Conservation (phyloP, 1,140 invertebrate genomes). For the Aphidius gifuensis region DNA sequence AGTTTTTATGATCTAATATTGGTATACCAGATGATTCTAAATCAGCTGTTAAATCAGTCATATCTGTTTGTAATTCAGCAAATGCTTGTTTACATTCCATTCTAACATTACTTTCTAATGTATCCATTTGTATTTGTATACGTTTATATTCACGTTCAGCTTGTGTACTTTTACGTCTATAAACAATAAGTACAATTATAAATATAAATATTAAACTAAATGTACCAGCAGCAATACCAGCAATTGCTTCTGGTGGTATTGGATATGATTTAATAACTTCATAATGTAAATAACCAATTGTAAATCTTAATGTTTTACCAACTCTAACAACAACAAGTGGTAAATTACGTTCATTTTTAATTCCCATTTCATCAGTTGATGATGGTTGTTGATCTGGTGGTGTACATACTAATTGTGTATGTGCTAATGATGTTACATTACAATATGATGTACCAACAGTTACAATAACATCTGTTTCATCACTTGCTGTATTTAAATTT, state of each 20-base stretch:
- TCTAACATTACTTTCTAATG: slow-evolving; percentile 95
- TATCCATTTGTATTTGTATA: slow-evolving; percentile 99
- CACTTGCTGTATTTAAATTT: slow-evolving; percentile 85
- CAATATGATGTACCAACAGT: slow-evolving; percentile 84
- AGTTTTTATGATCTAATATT: slow-evolving; percentile 91
- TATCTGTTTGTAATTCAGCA: slow-evolving; percentile 98
- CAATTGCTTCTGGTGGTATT: slow-evolving; percentile 83
- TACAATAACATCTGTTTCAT: slow-evolving; percentile 90
- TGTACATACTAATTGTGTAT: slow-evolving; percentile 84
- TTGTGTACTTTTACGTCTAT: slow-evolving; percentile 88
- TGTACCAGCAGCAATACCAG: slow-evolving; percentile 79
- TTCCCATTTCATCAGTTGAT: slow-evolving; percentile 81
- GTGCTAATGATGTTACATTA: slow-evolving; percentile 89
- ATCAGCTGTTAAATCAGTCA: slow-evolving; percentile 96
- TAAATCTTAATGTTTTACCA: slow-evolving; percentile 80
- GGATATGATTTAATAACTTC: slow-evolving; percentile 81
- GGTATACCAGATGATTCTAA: slow-evolving; percentile 94
- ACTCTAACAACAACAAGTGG: slow-evolving; percentile 88
- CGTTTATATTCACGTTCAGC: slow-evolving; percentile 94
- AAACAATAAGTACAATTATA: slow-evolving; percentile 82
- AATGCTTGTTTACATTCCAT: slow-evolving; percentile 98
- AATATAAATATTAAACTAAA: slow-evolving; percentile 81
- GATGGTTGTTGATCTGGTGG: slow-evolving; percentile 83
- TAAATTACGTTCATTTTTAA: slow-evolving; percentile 70
- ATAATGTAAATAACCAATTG: slow-evolving; percentile 85